phyloP scores from a whole-genome alignment of 2,888 invertebrate genomes.

The Nymphalis c-album region DNA sequence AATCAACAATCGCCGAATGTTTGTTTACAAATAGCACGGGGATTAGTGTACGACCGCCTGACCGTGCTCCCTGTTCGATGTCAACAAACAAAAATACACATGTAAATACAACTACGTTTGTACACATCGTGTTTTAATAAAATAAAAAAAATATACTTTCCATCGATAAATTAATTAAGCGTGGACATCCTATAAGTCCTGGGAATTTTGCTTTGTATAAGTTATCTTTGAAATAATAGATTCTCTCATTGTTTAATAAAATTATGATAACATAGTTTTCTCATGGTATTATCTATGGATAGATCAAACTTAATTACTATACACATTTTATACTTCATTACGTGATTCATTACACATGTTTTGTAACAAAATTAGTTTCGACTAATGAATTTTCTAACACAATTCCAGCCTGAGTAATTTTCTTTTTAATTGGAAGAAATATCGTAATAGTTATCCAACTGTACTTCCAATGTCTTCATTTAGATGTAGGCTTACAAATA shows the following conservation, averaged over 20 bases:
- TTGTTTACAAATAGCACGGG: conserved; percentile 47
- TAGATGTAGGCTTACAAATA: too few relatives aligned
- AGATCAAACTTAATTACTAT: background rate
- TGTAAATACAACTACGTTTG: conserved; percentile 40
- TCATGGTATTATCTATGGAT: background rate
- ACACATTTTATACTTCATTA: too few relatives aligned
- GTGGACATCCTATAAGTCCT: background rate
- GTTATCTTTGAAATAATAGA: background rate
- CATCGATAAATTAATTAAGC: background rate
- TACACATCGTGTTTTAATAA: conserved; percentile 34
- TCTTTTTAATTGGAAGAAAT: too few relatives aligned
- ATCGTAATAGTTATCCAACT: too few relatives aligned
- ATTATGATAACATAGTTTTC: background rate
- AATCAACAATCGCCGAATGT: conserved; percentile 42
- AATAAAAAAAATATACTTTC: background rate
- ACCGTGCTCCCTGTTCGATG: conserved; percentile 33
- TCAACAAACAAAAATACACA: conserved; percentile 45
- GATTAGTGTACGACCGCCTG: conserved; percentile 41
- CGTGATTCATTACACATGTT: too few relatives aligned
- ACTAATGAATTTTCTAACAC: too few relatives aligned
- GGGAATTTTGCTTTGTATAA: background rate
- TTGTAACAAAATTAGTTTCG: too few relatives aligned
- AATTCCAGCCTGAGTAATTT: too few relatives aligned
- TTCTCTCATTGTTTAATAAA: conserved; percentile 3
- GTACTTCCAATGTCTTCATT: too few relatives aligned